These are phyloP conservation scores for Heterodera schachtii DNA, from an alignment of 1,140 invertebrate genomes.

Conservation along the genomic window DNA sequence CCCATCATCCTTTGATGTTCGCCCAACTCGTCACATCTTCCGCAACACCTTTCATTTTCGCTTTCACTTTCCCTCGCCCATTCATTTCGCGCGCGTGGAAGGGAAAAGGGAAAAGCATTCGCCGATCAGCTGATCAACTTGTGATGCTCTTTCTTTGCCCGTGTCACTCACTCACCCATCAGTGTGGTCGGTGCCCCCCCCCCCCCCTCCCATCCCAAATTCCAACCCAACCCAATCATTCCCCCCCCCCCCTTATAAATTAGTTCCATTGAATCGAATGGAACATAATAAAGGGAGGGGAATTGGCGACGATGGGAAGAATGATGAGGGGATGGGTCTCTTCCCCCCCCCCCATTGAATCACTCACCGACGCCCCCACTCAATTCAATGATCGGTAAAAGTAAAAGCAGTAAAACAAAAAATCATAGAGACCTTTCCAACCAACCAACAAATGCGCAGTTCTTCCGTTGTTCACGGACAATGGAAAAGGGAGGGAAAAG, in stretches of 20 bases:
- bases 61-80: neutral
- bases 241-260: neutral
- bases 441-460: too few species aligned
- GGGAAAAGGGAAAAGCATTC: neutral
- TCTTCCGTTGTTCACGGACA: too few species aligned
- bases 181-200: neutral
- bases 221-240: too few species aligned
- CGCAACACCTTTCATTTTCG: neutral
- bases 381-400: neutral
- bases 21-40: neutral
- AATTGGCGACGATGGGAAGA: neutral
- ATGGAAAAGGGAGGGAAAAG: too few species aligned
- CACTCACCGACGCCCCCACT: too few species aligned
- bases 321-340: too few species aligned
- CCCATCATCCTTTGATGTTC: neutral
- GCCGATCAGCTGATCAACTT: neutral
- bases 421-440: too few species aligned
- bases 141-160: neutral
- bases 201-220: neutral
- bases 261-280: neutral
- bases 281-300: neutral
- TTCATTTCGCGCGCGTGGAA: neutral
- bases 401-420: too few species aligned
- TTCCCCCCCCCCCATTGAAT: too few species aligned
- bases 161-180: neutral